Percentiles rank a stretch among this genome's conserved stretches.
These are phyloP conservation scores for Limanda limanda DNA, from an alignment of 2,113 vertebrate genomes.

Conservation along the genomic window DNA sequence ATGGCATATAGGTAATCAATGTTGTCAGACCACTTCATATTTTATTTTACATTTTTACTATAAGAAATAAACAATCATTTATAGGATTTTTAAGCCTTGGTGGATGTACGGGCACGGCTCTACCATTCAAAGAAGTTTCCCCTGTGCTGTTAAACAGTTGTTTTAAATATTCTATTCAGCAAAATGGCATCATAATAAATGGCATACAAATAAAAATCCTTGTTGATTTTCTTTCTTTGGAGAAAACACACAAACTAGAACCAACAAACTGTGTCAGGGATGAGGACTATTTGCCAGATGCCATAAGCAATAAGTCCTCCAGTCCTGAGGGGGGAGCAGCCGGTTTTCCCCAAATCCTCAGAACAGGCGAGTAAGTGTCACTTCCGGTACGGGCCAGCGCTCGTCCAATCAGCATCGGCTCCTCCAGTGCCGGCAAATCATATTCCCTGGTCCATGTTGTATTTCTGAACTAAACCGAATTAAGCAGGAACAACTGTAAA, in stretches of 20 bases:
- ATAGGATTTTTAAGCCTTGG: too few species aligned
- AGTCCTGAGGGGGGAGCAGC: not conserved
- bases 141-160: too few species aligned
- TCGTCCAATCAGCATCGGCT: slow-evolving; percentile 52
- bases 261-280: not conserved
- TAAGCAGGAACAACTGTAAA: not conserved
- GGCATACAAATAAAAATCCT: too few species aligned
- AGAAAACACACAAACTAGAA: not conserved
- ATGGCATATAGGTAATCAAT: too few species aligned
- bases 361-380: not conserved
- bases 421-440: slow-evolving; percentile 52
- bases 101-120: too few species aligned
- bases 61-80: too few species aligned
- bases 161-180: too few species aligned
- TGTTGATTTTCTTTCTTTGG: too few species aligned
- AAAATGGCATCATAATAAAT: too few species aligned
- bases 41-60: too few species aligned
- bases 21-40: too few species aligned
- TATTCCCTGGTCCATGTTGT: slow-evolving; percentile 16
- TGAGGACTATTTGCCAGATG: not conserved
- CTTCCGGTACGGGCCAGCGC: slow-evolving; percentile 6
- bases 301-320: not conserved
- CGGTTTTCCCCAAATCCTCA: not conserved
- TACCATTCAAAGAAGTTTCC: too few species aligned
- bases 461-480: not conserved